Conservation (phyloP, 2,888 invertebrate genomes). For the Trachelus iudaicus region DNA sequence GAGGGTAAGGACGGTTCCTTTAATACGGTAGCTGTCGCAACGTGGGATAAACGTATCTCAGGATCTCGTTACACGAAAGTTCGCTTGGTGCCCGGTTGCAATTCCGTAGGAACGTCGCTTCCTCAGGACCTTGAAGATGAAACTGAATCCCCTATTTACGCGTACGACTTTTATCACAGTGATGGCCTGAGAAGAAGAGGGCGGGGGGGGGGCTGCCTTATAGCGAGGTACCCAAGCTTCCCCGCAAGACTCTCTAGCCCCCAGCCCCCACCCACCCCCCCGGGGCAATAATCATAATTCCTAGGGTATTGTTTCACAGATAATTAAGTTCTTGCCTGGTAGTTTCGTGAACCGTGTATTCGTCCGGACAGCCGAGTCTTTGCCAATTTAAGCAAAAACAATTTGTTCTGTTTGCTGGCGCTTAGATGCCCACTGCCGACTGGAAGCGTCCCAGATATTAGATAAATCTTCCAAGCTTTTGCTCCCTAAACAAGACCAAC, state of each 20-base stretch:
- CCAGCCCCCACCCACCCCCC: not conserved
- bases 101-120: conserved; percentile 28
- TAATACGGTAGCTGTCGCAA: conserved; percentile 2
- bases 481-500: not conserved
- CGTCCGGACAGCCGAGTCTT: conserved; percentile 29
- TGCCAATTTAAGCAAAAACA: conserved; percentile 52
- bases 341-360: conserved; percentile 25
- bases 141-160: conserved; percentile 54
- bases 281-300: conserved; percentile 56
- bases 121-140: conserved; percentile 49
- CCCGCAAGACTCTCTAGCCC: conserved; percentile 37
- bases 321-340: conserved; percentile 56
- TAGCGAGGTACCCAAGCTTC: conserved; percentile 11
- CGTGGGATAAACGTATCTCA: conserved; percentile 19
- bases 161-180: conserved; percentile 51
- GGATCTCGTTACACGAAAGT: conserved; percentile 20
- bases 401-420: conserved; percentile 18
- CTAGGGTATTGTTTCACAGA: conserved; percentile 56
- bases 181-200: not conserved
- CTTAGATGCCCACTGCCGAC: not conserved
- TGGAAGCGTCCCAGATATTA: not conserved
- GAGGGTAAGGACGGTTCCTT: not conserved
- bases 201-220: not conserved
- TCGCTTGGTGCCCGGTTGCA: conserved; percentile 40
- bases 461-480: not conserved